A percentile compares a stretch with the other conserved stretches of the same genome.
These are phyloP conservation scores for Onychomys leucogaster DNA, from an alignment of 2,797 vertebrate genomes.

Conservation along the genomic window DNA sequence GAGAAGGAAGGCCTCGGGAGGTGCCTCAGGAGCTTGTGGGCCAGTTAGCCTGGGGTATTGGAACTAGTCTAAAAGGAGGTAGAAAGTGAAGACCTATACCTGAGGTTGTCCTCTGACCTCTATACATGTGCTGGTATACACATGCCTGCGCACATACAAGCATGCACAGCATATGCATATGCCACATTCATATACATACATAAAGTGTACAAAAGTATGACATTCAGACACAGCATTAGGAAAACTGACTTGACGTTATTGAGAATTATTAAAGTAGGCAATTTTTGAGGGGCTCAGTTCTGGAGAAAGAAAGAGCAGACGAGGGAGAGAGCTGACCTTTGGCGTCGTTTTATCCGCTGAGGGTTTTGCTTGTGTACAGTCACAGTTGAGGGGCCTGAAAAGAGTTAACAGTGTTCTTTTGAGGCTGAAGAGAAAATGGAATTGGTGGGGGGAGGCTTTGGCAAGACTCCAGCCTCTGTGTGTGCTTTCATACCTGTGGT, in stretches of 20 bases:
- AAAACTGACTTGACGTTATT: neutral
- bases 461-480: neutral
- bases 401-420: neutral
- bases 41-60: neutral
- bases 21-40: neutral
- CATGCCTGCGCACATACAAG: neutral
- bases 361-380: neutral
- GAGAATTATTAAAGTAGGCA: neutral
- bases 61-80: neutral
- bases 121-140: neutral
- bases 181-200: no score
- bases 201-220: neutral
- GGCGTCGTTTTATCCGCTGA: neutral
- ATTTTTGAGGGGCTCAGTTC: neutral
- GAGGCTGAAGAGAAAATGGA: neutral
- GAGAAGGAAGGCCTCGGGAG: no score
- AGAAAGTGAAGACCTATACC: neutral
- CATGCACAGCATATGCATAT: neutral
- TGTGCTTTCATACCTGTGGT: neutral
- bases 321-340: neutral
- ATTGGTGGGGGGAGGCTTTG: neutral
- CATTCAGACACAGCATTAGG: neutral
- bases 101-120: neutral
- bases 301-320: neutral
- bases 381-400: neutral